A percentile compares a stretch with the other conserved stretches of the same genome.
Conservation (phyloP, 2,797 vertebrate species). For the Lagocephalus sceleratus region DNA sequence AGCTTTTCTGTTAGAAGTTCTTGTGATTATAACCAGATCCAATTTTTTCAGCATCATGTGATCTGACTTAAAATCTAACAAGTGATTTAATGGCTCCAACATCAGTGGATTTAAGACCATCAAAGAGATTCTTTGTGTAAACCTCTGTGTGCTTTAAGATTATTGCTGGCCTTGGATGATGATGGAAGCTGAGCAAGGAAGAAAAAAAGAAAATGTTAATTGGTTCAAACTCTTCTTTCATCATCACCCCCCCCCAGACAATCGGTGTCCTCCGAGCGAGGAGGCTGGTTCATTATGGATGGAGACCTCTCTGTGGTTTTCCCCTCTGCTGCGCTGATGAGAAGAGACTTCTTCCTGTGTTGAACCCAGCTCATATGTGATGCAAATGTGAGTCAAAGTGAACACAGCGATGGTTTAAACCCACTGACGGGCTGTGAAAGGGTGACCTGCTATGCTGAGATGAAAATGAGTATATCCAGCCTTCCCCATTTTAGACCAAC, state of each 20-base stretch:
- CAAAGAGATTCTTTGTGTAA: no score
- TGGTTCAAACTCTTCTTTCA: not conserved
- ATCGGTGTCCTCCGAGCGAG: not conserved
- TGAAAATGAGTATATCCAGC: not conserved
- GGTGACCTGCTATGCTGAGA: no score
- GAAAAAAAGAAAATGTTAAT: not conserved
- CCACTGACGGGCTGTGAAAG: no score
- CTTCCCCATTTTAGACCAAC: not conserved
- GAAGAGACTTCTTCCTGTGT: not conserved
- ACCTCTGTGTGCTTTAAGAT: not conserved
- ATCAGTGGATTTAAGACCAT: no score
- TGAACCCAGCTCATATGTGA: not conserved
- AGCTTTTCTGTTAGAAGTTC: no score
- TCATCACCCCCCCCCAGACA: no score
- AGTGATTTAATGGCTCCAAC: no score
- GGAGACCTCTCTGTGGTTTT: conserved; percentile 1
- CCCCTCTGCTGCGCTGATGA: conserved; percentile 6
- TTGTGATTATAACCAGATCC: no score
- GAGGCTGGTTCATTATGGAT: not conserved
- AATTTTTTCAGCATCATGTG: no score
- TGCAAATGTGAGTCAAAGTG: not conserved
- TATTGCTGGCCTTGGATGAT: not conserved
- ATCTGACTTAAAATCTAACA: no score
- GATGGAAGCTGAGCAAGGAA: not conserved
- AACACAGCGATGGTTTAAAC: no score